A percentile compares a stretch with the other conserved stretches of the same genome.
Conservation (phyloP, 1,140 invertebrate species). For the Uloborus diversus region DNA sequence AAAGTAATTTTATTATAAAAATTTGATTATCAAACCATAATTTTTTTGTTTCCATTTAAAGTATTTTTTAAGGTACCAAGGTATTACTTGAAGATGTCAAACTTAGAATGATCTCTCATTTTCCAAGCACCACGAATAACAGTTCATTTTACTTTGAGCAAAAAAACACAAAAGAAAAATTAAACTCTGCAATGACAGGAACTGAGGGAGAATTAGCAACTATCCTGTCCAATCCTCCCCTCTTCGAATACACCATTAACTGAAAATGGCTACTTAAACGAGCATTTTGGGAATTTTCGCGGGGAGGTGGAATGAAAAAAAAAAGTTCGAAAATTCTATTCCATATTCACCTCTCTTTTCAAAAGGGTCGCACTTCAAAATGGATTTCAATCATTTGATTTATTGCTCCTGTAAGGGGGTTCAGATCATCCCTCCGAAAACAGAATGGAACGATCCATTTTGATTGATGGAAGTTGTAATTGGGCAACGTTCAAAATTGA, state of each 20-base stretch:
- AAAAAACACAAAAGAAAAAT: neutral
- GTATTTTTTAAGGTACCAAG: too few species aligned
- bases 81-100: too few species aligned
- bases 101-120: too few species aligned
- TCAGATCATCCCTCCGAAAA: neutral
- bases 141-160: neutral
- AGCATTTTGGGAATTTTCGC: conserved; percentile 7
- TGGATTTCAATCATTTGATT: conserved; percentile 52
- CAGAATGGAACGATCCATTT: conserved; percentile 9
- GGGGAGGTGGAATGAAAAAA: neutral
- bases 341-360: conserved; percentile 13
- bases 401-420: conserved; percentile 8
- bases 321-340: conserved; percentile 16
- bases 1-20: too few species aligned
- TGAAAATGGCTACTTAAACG: neutral
- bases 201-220: neutral
- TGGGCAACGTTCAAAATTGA: conserved; percentile 9
- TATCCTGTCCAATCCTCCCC: neutral
- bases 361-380: conserved; percentile 32
- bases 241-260: conserved; percentile 20
- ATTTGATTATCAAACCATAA: too few species aligned
- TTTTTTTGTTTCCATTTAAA: too few species aligned
- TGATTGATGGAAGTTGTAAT: conserved; percentile 45
- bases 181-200: too few species aligned
- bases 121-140: neutral